These are phyloP conservation scores for Hofmannophila pseudospretella DNA, from an alignment of 2,888 invertebrate species.

Conservation along the genomic window DNA sequence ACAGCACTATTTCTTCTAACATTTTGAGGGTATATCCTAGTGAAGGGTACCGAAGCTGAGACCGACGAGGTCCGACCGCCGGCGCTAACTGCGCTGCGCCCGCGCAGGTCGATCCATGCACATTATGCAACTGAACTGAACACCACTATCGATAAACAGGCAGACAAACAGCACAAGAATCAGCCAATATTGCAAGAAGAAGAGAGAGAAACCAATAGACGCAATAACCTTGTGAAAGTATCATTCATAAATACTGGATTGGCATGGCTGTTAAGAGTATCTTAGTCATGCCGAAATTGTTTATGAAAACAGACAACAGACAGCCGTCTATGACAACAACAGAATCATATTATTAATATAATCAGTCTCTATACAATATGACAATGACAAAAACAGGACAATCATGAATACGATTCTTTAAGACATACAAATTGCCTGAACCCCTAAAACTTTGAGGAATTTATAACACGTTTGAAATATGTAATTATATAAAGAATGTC, in stretches of 20 bases:
- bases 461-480: too few species aligned
- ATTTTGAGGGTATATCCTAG: slow-evolving; percentile 4
- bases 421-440: too few species aligned
- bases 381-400: too few species aligned
- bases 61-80: slow-evolving; percentile 41
- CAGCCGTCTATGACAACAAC: too few species aligned
- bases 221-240: background rate
- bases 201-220: slow-evolving; percentile 5
- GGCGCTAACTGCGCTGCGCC: slow-evolving; percentile 48
- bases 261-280: too few species aligned
- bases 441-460: too few species aligned
- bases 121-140: slow-evolving; percentile 55
- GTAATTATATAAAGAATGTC: too few species aligned
- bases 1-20: slow-evolving; percentile 12
- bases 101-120: slow-evolving; percentile 35
- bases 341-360: too few species aligned
- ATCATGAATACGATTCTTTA: too few species aligned
- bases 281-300: too few species aligned
- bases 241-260: slow-evolving; percentile 1
- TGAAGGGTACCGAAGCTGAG: slow-evolving; percentile 20
- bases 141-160: slow-evolving; percentile 48
- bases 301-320: too few species aligned
- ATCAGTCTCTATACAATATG: too few species aligned
- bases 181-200: slow-evolving; percentile 22
- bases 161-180: slow-evolving; percentile 19